Conservation (phyloP, 53 echinoderm and acorn worm species). For the Apostichopus leukothele region DNA sequence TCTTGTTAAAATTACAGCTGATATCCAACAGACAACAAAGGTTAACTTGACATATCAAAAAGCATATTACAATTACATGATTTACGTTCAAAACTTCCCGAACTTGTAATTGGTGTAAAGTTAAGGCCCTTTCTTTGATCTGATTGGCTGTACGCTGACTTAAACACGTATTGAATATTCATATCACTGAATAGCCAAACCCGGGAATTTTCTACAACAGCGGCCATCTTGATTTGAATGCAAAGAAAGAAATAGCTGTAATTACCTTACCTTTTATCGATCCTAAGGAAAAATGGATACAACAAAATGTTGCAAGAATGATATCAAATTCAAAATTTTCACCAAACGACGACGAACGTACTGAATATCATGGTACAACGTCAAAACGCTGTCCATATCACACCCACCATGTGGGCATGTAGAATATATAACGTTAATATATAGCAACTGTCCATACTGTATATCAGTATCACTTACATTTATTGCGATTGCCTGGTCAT, state of each 20-base stretch:
- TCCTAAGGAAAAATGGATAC: constrained; percentile 7
- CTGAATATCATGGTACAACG: neutral
- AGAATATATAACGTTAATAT: neutral
- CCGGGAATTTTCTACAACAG: neutral
- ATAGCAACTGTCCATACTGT: neutral
- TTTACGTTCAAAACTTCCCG: neutral
- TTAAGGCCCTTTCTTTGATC: neutral
- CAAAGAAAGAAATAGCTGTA: neutral
- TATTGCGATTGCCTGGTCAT: constrained; percentile 27
- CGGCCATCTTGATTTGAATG: neutral
- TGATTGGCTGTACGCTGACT: neutral
- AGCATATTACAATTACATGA: too few relatives aligned
- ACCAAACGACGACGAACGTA: neutral
- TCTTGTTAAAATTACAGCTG: too few relatives aligned
- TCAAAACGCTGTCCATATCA: neutral
- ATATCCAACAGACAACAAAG: too few relatives aligned
- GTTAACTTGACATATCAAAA: too few relatives aligned
- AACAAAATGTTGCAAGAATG: neutral
- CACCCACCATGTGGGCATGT: neutral
- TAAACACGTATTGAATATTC: neutral
- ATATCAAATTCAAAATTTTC: neutral
- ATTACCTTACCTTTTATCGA: neutral
- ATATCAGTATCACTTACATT: constrained; percentile 24
- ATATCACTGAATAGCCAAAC: neutral
- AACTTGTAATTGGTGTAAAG: neutral